Percentiles rank a stretch among this genome's conserved stretches.
Evolutionary conservation across 1,140 invertebrate species (phyloP).

Genomic region (Temnothorax nylanderi): DNA sequence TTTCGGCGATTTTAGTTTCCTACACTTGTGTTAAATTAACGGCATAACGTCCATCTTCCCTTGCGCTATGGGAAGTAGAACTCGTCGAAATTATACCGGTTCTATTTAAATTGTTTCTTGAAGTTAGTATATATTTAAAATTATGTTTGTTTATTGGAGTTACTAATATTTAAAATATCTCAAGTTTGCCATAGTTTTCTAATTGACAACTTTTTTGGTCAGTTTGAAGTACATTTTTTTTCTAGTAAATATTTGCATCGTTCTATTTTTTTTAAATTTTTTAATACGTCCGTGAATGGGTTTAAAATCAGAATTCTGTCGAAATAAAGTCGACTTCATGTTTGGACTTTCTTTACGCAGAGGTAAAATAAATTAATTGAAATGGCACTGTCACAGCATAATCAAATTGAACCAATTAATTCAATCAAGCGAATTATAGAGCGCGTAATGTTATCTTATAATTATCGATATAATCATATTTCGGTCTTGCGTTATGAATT

Average conservation of each 20-base stretch:
- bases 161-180: neutral
- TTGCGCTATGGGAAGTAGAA: neutral
- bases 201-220: neutral
- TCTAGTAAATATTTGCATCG: neutral
- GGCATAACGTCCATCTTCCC: neutral
- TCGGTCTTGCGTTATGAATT: neutral
- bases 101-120: neutral
- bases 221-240: neutral
- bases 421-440: neutral
- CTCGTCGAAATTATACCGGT: neutral
- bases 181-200: neutral
- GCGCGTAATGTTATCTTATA: neutral
- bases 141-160: neutral
- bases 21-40: neutral
- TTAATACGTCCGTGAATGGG: neutral
- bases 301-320: neutral
- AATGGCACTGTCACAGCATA: neutral
- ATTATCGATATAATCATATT: neutral
- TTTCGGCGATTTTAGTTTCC: neutral
- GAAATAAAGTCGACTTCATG: neutral
- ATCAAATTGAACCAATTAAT: constrained; percentile 1
- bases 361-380: neutral
- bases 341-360: neutral
- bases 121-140: too few relatives aligned
- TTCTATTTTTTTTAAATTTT: neutral